These are phyloP conservation scores for Teleopsis dalmanni DNA, from an alignment of 1,140 invertebrate species.

Conservation along the genomic window DNA sequence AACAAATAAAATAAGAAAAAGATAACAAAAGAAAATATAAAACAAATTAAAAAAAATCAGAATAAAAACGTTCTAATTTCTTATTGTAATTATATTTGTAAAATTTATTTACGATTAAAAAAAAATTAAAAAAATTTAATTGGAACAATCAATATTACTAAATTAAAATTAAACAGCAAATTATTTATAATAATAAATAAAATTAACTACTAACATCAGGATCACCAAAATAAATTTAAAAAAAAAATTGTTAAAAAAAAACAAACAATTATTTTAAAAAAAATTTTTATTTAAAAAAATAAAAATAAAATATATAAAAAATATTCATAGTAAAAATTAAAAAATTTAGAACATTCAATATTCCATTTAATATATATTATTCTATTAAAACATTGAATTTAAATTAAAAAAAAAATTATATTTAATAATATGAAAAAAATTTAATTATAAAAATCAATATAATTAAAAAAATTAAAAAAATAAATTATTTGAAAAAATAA, in stretches of 20 bases:
- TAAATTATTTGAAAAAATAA: background rate
- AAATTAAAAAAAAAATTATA: background rate
- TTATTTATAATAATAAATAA: background rate
- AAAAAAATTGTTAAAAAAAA: background rate
- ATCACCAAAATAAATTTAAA: background rate
- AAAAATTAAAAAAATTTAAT: too few species aligned
- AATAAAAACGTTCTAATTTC: background rate
- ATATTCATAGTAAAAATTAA: background rate
- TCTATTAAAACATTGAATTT: background rate
- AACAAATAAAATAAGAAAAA: background rate
- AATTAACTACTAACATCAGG: background rate
- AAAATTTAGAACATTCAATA: background rate
- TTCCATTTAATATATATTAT: background rate
- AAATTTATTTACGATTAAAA: too few species aligned
- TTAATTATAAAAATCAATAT: background rate
- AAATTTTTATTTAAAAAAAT: background rate
- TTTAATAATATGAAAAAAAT: background rate
- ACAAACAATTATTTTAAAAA: background rate
- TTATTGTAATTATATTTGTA: too few species aligned
- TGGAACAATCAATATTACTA: too few species aligned
- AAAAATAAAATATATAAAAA: background rate
- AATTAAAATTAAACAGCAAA: too few species aligned
- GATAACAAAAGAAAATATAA: background rate
- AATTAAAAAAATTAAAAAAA: background rate
- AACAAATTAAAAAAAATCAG: background rate